Conservation (phyloP, 2,113 vertebrate species). For the Nanorana parkeri region DNA sequence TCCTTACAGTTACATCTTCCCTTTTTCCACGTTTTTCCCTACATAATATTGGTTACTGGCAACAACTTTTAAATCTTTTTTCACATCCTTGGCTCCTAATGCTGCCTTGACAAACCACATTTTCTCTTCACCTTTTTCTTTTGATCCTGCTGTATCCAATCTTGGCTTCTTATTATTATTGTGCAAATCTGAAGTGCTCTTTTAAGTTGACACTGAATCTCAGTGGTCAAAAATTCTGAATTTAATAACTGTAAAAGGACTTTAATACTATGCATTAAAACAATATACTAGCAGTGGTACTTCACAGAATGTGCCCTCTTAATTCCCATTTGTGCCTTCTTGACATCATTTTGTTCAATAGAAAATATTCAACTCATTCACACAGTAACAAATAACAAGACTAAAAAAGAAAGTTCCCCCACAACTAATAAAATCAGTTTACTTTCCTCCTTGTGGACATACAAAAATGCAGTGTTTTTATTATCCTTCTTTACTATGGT, state of each 20-base stretch:
- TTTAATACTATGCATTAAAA: not conserved
- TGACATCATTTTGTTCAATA: constrained; percentile 1
- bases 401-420: not conserved
- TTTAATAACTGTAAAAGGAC: too few relatives aligned
- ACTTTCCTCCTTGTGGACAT: not conserved
- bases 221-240: not conserved
- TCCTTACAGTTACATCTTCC: too few relatives aligned
- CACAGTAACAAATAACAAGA: constrained; percentile 38
- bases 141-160: too few relatives aligned
- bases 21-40: too few relatives aligned
- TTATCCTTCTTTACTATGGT: too few relatives aligned
- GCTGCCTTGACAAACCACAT: too few relatives aligned
- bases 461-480: constrained; percentile 8
- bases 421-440: constrained; percentile 3
- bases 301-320: not conserved
- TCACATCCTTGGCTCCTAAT: too few relatives aligned
- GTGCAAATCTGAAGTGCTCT: not conserved
- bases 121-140: too few relatives aligned
- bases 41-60: too few relatives aligned
- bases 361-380: constrained; percentile 39
- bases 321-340: not conserved
- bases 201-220: not conserved
- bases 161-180: not conserved
- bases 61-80: too few relatives aligned
- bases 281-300: not conserved